Evolutionary conservation across 2,888 invertebrate genomes (phyloP).

Genomic region (Tholera decimalis): DNA sequence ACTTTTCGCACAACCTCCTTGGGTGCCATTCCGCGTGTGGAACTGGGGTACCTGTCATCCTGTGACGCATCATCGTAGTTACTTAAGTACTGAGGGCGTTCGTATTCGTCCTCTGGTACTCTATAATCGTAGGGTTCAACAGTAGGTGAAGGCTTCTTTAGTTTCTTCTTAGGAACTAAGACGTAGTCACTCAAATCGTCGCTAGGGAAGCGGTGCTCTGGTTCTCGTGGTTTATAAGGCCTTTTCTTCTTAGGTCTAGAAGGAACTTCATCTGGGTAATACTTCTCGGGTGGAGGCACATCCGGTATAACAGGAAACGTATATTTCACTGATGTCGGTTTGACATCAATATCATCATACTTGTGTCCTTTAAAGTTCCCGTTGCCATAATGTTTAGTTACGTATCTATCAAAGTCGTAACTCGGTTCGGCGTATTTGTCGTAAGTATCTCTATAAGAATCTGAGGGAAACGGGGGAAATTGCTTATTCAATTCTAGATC

Average conservation of each 20-base stretch:
- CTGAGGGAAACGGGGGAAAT: conserved; percentile 74
- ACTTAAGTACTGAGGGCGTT: conserved; percentile 73
- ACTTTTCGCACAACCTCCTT: conserved; percentile 84
- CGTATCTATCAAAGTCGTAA: conserved; percentile 80
- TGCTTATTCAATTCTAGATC: conserved; percentile 79
- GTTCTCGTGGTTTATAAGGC: conserved; percentile 74
- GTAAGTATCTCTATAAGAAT: conserved; percentile 76
- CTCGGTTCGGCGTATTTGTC: conserved; percentile 81
- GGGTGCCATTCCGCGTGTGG: conserved; percentile 71
- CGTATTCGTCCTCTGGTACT: conserved; percentile 82
- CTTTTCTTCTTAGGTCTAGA: conserved; percentile 83
- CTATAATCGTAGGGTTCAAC: conserved; percentile 78
- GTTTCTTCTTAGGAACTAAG: conserved; percentile 86
- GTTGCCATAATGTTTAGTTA: conserved; percentile 72
- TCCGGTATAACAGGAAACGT: conserved; percentile 78
- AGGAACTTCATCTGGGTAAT: conserved; percentile 79
- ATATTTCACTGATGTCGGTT: conserved; percentile 73
- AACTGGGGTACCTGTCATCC: conserved; percentile 76
- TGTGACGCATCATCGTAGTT: conserved; percentile 74
- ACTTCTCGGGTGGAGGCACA: conserved; percentile 73
- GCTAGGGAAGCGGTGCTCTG: conserved; percentile 72
- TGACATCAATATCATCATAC: conserved; percentile 73
- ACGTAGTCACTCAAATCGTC: conserved; percentile 84
- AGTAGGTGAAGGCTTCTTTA: conserved; percentile 76
- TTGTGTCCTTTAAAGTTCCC: conserved; percentile 74